Base-by-base conservation (phyloP, 2,797 vertebrate genomes). In the Neosilurus hyrtlii region DNA sequence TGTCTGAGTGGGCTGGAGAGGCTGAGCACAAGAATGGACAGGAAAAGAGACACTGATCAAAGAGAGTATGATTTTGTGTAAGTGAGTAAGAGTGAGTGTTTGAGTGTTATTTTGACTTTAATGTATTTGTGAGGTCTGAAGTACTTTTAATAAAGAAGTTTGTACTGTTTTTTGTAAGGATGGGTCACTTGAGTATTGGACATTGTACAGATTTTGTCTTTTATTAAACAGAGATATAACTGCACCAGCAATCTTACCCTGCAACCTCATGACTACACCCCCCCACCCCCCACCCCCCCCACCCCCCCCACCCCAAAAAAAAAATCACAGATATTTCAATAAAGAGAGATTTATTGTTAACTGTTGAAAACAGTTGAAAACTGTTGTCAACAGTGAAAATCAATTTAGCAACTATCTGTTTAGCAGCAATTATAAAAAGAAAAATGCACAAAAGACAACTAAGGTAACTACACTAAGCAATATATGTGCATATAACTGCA, bases 71-170 rank as follows among this genome's bases (percentile, higher is more conserved):
- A 22, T 12, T 49, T 37, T 52, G 65, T 18, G 7, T 4, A 6
- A 11, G 30, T 1, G 67, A 30, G 2, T 11, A 4, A 22, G 37
- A 11, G 3, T 22, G 67, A 22, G 12, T 59, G 52, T 5, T 1
- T 10, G 8, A 57, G 0, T 51, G 16, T 20, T 15, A 56, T 16
- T 4, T 68, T 54, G 49, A 73, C 3, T 63, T 65, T 30, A 70
- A 76, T 59, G 62, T 56, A 26, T 18, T 26, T 59, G 7, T 61
- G 62, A 82, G 71, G 63, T 85, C 74, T 76, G 73, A 85, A 80
- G 67, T 61, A 30, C 30, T 75, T 86, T 80, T 74, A 72, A 77
- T 85, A 24, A 82, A 75, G 18, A 75, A 37, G 20, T 14, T 26
- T 76, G 59, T 59, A 51, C 9, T 68, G 26, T 77, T 76, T 77